phyloP scores from a whole-genome alignment of 2,113 vertebrate species.

The Willisornis vidua region DNA sequence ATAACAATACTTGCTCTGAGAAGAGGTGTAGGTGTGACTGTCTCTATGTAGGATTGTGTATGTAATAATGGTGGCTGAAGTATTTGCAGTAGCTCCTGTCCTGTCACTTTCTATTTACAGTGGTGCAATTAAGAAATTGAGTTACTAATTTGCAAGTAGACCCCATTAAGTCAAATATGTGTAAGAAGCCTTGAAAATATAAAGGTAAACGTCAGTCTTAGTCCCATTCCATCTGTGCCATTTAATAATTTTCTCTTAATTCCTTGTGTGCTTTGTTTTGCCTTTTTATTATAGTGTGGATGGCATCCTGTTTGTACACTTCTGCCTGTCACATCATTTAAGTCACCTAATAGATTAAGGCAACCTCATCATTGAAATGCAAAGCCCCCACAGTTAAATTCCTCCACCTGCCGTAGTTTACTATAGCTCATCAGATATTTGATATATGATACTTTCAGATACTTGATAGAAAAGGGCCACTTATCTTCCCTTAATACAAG shows the following conservation, averaged over 20 bases:
- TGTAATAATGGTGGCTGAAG: background rate
- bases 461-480: background rate
- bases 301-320: background rate
- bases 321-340: background rate
- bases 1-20: background rate
- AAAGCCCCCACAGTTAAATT: background rate
- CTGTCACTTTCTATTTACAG: background rate
- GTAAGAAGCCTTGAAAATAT: background rate
- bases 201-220: background rate
- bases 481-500: background rate
- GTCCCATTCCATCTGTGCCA: background rate
- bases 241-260: background rate
- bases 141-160: background rate
- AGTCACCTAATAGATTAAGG: background rate
- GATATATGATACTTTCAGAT: constrained; percentile 6
- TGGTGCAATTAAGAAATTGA: constrained; percentile 1
- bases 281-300: background rate
- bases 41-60: background rate
- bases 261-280: background rate
- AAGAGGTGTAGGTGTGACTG: background rate
- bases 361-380: background rate
- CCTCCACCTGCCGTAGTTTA: background rate
- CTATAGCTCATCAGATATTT: background rate
- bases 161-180: background rate
- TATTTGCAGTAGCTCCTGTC: background rate